These are phyloP conservation scores for Struthio camelus DNA, from an alignment of 2,113 vertebrate genomes.

Conservation along the genomic window DNA sequence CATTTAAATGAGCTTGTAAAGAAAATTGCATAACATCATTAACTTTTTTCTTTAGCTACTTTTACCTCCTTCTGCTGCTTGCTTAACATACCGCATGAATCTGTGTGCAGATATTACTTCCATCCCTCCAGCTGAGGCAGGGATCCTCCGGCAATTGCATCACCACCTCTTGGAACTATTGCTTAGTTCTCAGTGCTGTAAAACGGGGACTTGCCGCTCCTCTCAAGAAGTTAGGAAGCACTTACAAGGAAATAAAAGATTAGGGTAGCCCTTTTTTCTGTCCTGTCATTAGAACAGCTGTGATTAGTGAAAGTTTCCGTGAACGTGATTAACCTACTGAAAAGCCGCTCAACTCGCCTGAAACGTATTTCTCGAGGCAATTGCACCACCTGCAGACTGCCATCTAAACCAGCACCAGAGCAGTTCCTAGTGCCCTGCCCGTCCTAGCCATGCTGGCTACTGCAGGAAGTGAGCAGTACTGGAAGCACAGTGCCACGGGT, in stretches of 20 bases:
- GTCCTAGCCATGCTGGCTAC: accelerated
- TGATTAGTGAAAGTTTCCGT: accelerated
- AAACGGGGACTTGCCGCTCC: accelerated
- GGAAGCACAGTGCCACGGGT: background rate
- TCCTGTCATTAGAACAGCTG: background rate
- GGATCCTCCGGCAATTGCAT: background rate
- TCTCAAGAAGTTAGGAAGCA: background rate
- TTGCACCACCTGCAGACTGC: background rate
- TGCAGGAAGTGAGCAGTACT: background rate
- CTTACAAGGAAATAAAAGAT: background rate
- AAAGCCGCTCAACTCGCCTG: accelerated
- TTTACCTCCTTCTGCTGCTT: background rate
- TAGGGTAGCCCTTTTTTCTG: background rate
- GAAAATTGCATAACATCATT: background rate
- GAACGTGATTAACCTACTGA: accelerated
- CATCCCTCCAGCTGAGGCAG: background rate
- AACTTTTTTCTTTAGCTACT: background rate
- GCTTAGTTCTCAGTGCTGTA: accelerated
- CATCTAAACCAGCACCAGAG: background rate
- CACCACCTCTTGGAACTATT: accelerated
- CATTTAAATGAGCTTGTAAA: background rate
- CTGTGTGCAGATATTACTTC: background rate
- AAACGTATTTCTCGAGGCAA: background rate
- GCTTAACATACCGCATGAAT: background rate
- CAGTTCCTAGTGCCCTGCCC: background rate